Percentiles rank a stretch among this genome's conserved stretches.
phyloP scores from a whole-genome alignment of 2,113 vertebrate genomes.

The Lasiurus borealis region DNA sequence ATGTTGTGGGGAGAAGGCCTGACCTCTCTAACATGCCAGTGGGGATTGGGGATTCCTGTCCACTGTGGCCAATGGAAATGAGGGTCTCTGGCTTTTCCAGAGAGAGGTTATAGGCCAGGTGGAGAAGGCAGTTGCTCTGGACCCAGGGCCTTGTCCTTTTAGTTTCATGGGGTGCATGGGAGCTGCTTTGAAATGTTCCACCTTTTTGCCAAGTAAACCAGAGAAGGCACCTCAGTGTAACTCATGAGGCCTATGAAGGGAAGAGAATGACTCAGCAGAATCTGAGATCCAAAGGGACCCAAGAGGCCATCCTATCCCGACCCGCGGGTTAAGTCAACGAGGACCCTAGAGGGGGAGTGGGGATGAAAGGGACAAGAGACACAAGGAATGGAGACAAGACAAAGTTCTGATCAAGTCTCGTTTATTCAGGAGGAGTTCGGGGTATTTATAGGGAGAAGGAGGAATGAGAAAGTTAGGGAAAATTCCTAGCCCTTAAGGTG shows the following conservation, averaged over 20 bases:
- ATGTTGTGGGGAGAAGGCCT: neutral
- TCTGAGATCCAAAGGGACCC: neutral
- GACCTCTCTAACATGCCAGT: accelerated
- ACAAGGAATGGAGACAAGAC: no score
- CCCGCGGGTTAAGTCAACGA: no score
- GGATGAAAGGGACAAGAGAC: no score
- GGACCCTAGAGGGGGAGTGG: no score
- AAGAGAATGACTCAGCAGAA: neutral
- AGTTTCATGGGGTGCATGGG: no score
- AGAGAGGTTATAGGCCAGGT: accelerated
- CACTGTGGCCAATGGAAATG: accelerated
- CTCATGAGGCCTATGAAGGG: neutral
- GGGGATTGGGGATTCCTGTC: neutral
- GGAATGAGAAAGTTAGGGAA: no score
- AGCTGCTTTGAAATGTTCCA: neutral
- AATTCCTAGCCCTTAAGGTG: no score
- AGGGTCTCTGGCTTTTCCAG: neutral
- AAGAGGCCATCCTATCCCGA: neutral
- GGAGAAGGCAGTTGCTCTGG: neutral
- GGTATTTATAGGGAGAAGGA: no score
- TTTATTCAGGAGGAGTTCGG: no score
- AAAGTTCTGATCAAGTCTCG: no score
- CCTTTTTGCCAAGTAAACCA: neutral
- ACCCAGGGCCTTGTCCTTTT: neutral
- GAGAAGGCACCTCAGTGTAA: neutral